Conservation (phyloP, 2,888 invertebrate genomes). For the Drosophila demipolita region DNA sequence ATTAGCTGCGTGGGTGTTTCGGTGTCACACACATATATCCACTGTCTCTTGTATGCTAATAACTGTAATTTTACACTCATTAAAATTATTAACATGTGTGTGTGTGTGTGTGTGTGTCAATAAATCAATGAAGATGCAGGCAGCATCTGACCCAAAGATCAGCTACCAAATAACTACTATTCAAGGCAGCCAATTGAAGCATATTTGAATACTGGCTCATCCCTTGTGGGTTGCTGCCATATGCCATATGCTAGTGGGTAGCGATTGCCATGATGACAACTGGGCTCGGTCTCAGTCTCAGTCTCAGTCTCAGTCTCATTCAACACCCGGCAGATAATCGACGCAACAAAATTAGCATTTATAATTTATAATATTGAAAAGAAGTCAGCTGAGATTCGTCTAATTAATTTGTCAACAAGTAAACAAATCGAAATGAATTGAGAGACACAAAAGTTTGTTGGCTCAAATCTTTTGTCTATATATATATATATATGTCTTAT, state of each 20-base stretch:
- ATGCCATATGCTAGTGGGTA: not conserved
- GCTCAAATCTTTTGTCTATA: slow-evolving; percentile 1
- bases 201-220: slow-evolving; percentile 17
- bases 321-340: not conserved
- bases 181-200: slow-evolving; percentile 39
- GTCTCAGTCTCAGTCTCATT: not conserved
- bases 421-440: not conserved
- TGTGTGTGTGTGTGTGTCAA: not conserved
- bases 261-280: not conserved
- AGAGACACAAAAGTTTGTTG: not conserved
- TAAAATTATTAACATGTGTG: not conserved
- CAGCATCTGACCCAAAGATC: slow-evolving; percentile 9
- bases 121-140: slow-evolving; percentile 18
- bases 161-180: slow-evolving; percentile 26
- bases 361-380: not conserved
- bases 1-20: slow-evolving; percentile 11
- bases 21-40: slow-evolving; percentile 17
- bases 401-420: not conserved
- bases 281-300: not conserved
- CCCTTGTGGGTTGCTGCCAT: not conserved
- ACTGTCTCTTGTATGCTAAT: slow-evolving; percentile 4
- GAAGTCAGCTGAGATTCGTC: not conserved
- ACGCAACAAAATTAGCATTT: not conserved
- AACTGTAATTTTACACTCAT: slow-evolving; percentile 26
- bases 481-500: not conserved